Evolutionary conservation across 2,888 invertebrate genomes (phyloP).

Genomic region (Agonopterix heracliana): DNA sequence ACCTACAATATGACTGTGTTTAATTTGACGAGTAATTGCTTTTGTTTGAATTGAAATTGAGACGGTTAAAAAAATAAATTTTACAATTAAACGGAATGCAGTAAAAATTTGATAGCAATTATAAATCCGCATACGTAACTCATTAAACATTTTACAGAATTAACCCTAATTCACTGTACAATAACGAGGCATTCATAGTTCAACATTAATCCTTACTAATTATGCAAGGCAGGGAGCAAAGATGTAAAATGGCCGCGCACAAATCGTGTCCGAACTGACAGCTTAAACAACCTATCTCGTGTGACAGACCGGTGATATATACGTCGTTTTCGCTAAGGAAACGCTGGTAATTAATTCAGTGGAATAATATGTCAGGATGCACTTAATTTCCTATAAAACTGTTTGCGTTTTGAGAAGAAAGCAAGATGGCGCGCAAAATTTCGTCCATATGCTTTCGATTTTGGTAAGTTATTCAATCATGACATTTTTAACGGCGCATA

Average conservation of each 20-base stretch:
- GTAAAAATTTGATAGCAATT: conserved; percentile 8
- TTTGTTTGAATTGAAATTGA: no score
- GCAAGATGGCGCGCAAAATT: conserved; percentile 37
- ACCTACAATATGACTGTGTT: no score
- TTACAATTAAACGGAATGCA: background rate
- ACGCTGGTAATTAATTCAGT: conserved; percentile 66
- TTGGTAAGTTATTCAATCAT: background rate
- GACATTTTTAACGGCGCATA: background rate
- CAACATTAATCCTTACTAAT: conserved; percentile 71
- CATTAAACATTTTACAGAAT: conserved; percentile 21
- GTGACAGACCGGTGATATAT: conserved; percentile 70
- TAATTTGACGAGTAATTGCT: no score
- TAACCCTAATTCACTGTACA: conserved; percentile 51
- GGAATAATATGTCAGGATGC: conserved; percentile 69
- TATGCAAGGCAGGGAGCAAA: conserved; percentile 69
- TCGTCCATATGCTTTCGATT: conserved; percentile 12
- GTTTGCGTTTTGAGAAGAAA: conserved; percentile 36
- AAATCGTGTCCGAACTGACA: conserved; percentile 70
- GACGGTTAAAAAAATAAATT: no score
- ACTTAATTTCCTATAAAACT: conserved; percentile 69
- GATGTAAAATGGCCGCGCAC: conserved; percentile 70
- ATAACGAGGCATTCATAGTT: conserved; percentile 64
- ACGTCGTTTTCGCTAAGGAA: conserved; percentile 52
- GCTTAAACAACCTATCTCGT: conserved; percentile 67
- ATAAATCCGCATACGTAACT: conserved; percentile 3